These are phyloP conservation scores for Silurus glanis DNA, from an alignment of 2,113 vertebrate genomes.

Conservation along the genomic window DNA sequence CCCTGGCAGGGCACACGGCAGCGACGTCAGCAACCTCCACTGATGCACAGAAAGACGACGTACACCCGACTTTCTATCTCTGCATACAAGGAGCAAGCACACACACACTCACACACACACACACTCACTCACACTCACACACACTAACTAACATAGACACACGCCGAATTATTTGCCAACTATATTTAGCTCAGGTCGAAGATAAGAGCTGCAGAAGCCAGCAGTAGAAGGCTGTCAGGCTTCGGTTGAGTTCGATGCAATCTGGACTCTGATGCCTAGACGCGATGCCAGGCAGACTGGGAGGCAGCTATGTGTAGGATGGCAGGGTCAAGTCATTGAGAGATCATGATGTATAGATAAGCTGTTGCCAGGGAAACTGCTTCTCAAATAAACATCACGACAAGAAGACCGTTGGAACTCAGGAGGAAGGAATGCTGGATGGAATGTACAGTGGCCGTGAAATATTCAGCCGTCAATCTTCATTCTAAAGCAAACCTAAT, in stretches of 20 bases:
- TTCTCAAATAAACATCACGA: conserved; percentile 8
- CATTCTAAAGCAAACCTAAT: background rate
- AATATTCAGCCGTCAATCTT: background rate
- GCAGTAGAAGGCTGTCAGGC: conserved; percentile 42
- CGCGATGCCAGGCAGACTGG: conserved; percentile 17
- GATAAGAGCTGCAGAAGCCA: conserved; percentile 38
- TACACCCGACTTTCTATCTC: conserved; percentile 22
- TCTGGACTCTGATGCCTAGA: conserved; percentile 28
- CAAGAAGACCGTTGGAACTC: conserved; percentile 8
- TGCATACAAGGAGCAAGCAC: conserved; percentile 5
- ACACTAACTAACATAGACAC: conserved; percentile 24
- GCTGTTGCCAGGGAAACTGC: conserved; percentile 47
- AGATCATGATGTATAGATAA: conserved; percentile 44
- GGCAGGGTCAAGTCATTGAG: conserved; percentile 28
- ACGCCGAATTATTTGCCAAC: conserved; percentile 35
- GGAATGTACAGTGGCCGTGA: background rate
- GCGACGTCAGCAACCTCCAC: conserved; percentile 43
- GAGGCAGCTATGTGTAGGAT: conserved; percentile 34
- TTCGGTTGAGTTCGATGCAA: conserved; percentile 39
- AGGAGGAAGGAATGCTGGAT: conserved; percentile 5
- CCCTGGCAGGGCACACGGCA: conserved; percentile 37
- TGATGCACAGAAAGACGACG: conserved; percentile 27
- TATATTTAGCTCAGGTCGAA: conserved; percentile 48
- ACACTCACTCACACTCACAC: conserved; percentile 26
- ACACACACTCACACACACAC: background rate